Conservation (phyloP, 2,888 invertebrate genomes). For the Heliconius erato region DNA sequence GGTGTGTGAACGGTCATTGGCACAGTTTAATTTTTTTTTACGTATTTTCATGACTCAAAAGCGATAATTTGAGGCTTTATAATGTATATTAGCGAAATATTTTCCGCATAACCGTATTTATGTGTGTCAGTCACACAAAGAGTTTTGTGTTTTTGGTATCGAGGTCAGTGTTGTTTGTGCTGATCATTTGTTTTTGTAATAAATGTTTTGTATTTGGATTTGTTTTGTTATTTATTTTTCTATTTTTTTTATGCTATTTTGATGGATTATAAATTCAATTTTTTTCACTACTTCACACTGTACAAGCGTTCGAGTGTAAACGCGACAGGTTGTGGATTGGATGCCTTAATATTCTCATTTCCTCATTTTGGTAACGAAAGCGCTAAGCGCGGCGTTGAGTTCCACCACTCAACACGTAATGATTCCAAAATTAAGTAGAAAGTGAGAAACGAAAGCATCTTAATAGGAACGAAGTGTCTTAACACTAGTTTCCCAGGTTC, state of each 20-base stretch:
- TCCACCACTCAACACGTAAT: background rate
- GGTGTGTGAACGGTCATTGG: conserved; percentile 53
- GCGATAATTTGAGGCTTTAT: conserved; percentile 59
- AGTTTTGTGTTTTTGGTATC: conserved; percentile 51
- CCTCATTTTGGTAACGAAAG: background rate
- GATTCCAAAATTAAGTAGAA: background rate
- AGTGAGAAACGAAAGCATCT: background rate
- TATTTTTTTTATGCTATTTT: background rate
- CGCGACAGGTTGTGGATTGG: background rate
- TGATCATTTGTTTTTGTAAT: conserved; percentile 6
- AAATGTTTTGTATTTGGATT: background rate
- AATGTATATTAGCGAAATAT: conserved; percentile 60
- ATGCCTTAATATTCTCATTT: background rate
- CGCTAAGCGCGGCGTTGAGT: background rate
- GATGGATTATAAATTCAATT: background rate
- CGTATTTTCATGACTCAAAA: conserved; percentile 54
- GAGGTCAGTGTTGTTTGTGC: conserved; percentile 53
- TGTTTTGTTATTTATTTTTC: background rate
- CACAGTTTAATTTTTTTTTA: conserved; percentile 52
- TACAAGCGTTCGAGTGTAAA: background rate
- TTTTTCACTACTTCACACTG: background rate
- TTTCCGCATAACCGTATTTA: conserved; percentile 54
- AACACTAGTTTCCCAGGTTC: background rate
- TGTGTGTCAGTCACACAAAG: conserved; percentile 61
- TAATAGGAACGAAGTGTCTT: background rate